phyloP scores from a whole-genome alignment of 2,888 invertebrate species.

The Trichogramma evanescens region DNA sequence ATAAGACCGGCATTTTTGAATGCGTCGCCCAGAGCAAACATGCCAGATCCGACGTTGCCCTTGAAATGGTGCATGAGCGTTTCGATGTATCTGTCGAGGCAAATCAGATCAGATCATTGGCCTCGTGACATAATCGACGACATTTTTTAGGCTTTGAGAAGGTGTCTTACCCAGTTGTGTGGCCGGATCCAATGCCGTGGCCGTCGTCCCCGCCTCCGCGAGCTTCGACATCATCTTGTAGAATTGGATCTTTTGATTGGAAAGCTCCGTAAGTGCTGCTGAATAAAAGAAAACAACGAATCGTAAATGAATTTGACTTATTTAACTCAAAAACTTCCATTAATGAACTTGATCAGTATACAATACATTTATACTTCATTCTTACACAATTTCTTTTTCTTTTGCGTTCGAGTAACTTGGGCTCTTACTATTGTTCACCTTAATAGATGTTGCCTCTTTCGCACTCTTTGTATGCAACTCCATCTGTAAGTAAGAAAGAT shows the following conservation, averaged over 20 bases:
- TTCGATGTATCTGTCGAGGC: constrained; percentile 67
- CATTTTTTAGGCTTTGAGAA: constrained; percentile 5
- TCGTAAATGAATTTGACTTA: background rate
- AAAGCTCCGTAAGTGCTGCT: constrained; percentile 45
- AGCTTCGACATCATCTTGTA: constrained; percentile 45
- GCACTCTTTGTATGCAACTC: constrained; percentile 39
- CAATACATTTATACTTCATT: background rate
- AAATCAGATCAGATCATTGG: background rate
- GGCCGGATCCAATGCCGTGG: constrained; percentile 51
- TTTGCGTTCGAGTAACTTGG: constrained; percentile 32
- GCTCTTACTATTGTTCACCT: constrained; percentile 23
- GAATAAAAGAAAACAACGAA: constrained; percentile 24
- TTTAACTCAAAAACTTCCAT: background rate
- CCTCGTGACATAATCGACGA: background rate
- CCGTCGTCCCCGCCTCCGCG: constrained; percentile 39
- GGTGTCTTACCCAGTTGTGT: constrained; percentile 61
- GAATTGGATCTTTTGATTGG: constrained; percentile 52
- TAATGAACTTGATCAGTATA: constrained; percentile 3
- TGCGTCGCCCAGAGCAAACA: constrained; percentile 93
- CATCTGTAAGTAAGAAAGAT: constrained; percentile 35
- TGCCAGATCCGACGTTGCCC: constrained; percentile 92
- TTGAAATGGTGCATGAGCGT: constrained; percentile 89
- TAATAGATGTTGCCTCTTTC: constrained; percentile 22
- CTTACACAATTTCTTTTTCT: constrained; percentile 38
- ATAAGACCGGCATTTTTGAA: constrained; percentile 86